A percentile compares a stretch with the other conserved stretches of the same genome.
Evolutionary conservation across 2,888 invertebrate genomes (phyloP).

Genomic region (Aspidapion aeneum): DNA sequence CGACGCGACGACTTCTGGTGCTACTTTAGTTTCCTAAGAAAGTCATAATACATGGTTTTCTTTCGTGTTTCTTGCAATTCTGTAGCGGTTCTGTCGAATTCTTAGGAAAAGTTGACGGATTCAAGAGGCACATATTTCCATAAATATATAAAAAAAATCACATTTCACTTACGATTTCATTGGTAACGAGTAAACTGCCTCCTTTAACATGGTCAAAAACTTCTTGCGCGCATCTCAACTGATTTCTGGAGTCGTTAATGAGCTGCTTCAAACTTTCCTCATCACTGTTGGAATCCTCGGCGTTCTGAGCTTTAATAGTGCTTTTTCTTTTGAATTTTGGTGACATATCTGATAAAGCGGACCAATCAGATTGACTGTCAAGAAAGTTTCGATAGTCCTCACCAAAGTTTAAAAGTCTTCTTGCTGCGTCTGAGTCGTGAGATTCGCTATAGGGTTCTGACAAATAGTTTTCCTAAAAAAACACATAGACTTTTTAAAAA

Average conservation of each 20-base stretch:
- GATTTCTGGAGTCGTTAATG: constrained; percentile 42
- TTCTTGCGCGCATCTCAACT: constrained; percentile 40
- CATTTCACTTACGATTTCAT: constrained; percentile 47
- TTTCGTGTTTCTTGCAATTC: too few relatives aligned
- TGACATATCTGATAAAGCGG: constrained; percentile 56
- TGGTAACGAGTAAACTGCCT: constrained; percentile 40
- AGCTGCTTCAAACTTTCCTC: constrained; percentile 43
- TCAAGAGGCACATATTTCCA: too few relatives aligned
- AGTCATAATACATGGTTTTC: too few relatives aligned
- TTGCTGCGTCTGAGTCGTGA: constrained; percentile 80
- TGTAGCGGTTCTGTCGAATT: too few relatives aligned
- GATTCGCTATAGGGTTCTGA: constrained; percentile 89
- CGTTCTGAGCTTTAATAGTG: constrained; percentile 19
- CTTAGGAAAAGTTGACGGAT: too few relatives aligned
- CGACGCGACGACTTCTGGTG: too few relatives aligned
- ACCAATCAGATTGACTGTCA: constrained; percentile 88
- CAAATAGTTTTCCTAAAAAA: constrained; percentile 79
- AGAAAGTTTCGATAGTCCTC: constrained; percentile 88
- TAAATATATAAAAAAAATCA: too few relatives aligned
- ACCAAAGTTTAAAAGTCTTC: constrained; percentile 79
- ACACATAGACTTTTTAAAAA: too few relatives aligned
- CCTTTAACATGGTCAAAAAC: constrained; percentile 43
- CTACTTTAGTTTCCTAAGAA: too few relatives aligned
- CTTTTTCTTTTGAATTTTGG: constrained; percentile 45
- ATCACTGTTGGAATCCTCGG: constrained; percentile 41